Evolutionary conservation across 2,113 vertebrate genomes (phyloP).

Genomic region (Petrocephalus microphthalmus): DNA sequence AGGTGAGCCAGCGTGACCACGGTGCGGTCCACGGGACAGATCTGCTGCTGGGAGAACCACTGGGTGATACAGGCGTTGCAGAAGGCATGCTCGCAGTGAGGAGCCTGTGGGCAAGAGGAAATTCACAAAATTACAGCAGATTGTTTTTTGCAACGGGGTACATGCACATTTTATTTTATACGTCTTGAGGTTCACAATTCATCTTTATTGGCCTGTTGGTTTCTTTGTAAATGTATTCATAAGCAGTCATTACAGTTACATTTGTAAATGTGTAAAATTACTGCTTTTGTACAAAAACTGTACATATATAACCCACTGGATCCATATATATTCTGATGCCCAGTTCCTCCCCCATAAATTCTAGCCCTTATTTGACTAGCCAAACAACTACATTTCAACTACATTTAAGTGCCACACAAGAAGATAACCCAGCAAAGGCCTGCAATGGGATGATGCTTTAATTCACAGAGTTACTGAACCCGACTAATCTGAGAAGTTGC

Average conservation of each 20-base stretch:
- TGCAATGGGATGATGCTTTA: not conserved
- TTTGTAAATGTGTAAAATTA: not conserved
- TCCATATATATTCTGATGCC: not conserved
- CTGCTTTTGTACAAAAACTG: not conserved
- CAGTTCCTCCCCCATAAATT: not conserved
- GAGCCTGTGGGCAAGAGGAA: constrained; percentile 63
- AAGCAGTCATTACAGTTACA: not conserved
- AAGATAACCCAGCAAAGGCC: not conserved
- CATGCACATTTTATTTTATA: not conserved
- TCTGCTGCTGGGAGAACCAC: constrained; percentile 99
- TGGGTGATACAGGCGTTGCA: constrained; percentile 98
- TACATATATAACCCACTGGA: not conserved
- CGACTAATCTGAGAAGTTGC: not conserved
- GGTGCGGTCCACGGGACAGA: constrained; percentile 93
- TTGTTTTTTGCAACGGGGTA: not conserved
- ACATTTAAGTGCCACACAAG: not conserved
- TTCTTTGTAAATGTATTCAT: not conserved
- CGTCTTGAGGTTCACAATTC: not conserved
- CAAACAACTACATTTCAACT: not conserved
- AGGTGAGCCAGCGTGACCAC: constrained; percentile 95
- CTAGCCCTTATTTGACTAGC: not conserved
- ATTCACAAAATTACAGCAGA: not conserved
- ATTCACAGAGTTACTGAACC: not conserved
- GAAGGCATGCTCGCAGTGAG: constrained; percentile 97
- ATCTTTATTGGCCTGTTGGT: not conserved